Percentiles rank a stretch among this genome's conserved stretches.
phyloP scores from a whole-genome alignment of 2,797 vertebrate species.

The Capromys pilorides region DNA sequence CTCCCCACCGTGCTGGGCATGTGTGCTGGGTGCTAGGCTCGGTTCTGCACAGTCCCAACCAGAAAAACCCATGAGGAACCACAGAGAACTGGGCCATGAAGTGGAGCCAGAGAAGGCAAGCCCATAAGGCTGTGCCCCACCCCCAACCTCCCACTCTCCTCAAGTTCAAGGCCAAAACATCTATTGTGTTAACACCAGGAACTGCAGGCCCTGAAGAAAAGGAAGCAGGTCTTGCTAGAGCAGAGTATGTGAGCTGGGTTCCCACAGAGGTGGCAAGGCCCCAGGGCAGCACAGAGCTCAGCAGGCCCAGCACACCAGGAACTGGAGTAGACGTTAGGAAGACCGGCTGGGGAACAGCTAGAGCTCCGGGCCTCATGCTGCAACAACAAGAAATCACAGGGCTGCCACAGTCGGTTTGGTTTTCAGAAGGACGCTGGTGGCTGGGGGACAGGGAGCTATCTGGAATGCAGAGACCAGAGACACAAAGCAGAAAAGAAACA shows the following conservation, averaged over 20 bases:
- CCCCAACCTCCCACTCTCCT: background rate
- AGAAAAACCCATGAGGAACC: background rate
- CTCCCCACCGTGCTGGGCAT: background rate
- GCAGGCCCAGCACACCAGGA: too few species aligned
- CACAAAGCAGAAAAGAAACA: background rate
- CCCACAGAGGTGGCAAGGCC: background rate
- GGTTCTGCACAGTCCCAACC: background rate
- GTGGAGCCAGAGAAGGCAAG: background rate
- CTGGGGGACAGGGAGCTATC: background rate
- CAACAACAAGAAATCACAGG: background rate
- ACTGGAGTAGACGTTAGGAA: too few species aligned
- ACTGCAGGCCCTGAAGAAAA: background rate
- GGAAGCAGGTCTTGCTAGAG: background rate
- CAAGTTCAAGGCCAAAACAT: background rate
- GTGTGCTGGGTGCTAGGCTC: background rate
- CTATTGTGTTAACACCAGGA: background rate
- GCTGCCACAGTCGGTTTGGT: background rate
- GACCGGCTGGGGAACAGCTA: background rate
- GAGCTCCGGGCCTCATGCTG: background rate
- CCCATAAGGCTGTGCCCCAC: background rate
- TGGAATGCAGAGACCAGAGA: too few species aligned
- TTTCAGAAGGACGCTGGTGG: background rate
- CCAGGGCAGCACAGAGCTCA: too few species aligned
- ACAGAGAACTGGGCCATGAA: background rate
- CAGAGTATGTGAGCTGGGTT: too few species aligned